Base-by-base conservation (phyloP, 2,797 vertebrate species). In the Siniperca undulata region DNA sequence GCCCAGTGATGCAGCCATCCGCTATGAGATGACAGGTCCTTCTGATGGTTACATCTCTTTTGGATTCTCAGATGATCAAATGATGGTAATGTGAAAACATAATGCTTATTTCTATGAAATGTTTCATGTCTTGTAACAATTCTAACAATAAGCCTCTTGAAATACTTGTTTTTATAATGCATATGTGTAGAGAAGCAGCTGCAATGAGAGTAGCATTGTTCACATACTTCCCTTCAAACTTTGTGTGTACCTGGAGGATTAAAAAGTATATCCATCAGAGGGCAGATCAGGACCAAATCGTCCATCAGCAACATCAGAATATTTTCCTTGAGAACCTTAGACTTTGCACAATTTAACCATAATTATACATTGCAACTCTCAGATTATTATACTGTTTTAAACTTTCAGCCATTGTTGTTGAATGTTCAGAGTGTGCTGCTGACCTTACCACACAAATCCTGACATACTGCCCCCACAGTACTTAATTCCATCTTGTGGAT, bases 11-110 rank as follows among this genome's bases (percentile, higher is more conserved):
- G 16, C 56, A 10, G 72, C 80, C 2, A 42, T 93, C 48, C 87
- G 3, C 20, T 93, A 93, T 73, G 95, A 96, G 91, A 86, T 97
- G 75, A 88, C 81, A 0, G 95, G 96, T 1, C 38, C 70, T 5
- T 90, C 93, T 2, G 19, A 75, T 2, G 96, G 96, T 66, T 97
- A 97, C 72, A 52, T 96, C 12, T 46, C 96, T 3, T 92, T 96
- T 83, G 96, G 96, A 42, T 97, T 97, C 75, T 97, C 96, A 44
- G 92, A 96, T 87, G 96, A 97, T 86, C 83, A 75, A 34, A 4
- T 0, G 0, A 97, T 97, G 96, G 96, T 97, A 92, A 90, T 50
- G 8, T 58, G 4, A 52, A 59, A 19, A 50, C 22, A 24, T 58
- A 69, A 55, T 24, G 7, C 7, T 8, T 66, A 0, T 58, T 30